Conservation (phyloP, 2,797 vertebrate genomes). For the Notolepis coatsorum region DNA sequence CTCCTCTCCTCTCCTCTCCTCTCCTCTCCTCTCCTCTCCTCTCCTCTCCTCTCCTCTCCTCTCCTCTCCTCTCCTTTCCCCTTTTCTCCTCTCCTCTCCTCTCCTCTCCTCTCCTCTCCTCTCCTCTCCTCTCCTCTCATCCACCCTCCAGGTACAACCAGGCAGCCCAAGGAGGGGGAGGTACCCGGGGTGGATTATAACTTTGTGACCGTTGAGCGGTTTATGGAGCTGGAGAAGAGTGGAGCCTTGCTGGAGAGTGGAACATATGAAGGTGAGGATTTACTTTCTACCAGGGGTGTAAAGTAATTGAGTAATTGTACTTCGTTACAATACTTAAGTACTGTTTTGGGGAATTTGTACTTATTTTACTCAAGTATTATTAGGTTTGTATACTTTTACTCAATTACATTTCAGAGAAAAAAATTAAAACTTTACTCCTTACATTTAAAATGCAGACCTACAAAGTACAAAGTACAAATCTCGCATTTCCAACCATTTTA, state of each 20-base stretch:
- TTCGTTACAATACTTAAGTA: no score
- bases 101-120: background rate
- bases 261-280: constrained; percentile 96
- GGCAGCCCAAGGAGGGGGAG: constrained; percentile 98
- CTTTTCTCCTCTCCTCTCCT: background rate
- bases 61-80: background rate
- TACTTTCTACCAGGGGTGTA: background rate
- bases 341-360: no score
- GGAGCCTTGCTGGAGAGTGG: constrained; percentile 97
- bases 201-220: constrained; percentile 96
- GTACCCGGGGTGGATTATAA: constrained; percentile 99
- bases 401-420: no score
- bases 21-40: constrained; percentile 37
- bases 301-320: no score
- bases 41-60: constrained; percentile 6
- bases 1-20: constrained; percentile 23
- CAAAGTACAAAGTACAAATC: no score
- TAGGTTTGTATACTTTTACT: no score
- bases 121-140: constrained; percentile 23
- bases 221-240: constrained; percentile 98
- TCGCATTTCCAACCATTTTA: no score
- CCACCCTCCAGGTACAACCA: constrained; percentile 91
- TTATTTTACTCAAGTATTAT: no score
- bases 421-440: no score
- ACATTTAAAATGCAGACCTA: no score